Evolutionary conservation across 2,113 vertebrate genomes (phyloP).

Genomic region (Pteropus alecto): DNA sequence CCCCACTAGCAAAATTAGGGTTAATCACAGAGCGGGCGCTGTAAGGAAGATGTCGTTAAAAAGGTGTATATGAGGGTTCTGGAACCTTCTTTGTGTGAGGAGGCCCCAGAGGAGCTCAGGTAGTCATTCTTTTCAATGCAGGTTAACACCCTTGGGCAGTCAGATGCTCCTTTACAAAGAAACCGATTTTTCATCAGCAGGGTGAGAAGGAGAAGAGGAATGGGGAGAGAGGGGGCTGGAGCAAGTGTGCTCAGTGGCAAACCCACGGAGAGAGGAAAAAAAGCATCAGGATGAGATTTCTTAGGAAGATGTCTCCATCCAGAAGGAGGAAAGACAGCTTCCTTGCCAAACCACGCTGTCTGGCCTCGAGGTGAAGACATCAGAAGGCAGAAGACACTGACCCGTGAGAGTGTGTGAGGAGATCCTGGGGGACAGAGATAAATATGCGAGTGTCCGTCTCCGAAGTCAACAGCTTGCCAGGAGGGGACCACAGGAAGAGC

Average conservation of each 20-base stretch:
- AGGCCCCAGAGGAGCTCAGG: not conserved
- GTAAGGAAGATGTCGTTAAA: not conserved
- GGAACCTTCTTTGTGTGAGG: not conserved
- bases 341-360: not conserved
- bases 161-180: not conserved
- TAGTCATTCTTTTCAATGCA: not conserved
- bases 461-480: not conserved
- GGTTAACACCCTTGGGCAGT: not conserved
- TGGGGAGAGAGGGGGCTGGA: accelerated
- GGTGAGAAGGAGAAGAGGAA: not conserved
- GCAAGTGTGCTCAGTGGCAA: accelerated
- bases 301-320: not conserved
- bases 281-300: not conserved
- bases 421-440: not conserved
- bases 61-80: not conserved
- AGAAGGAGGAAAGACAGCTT: not conserved
- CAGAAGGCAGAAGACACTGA: not conserved
- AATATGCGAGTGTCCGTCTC: not conserved
- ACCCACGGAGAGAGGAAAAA: not conserved
- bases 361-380: not conserved
- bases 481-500: not conserved
- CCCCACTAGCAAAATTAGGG: not conserved
- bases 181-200: not conserved
- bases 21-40: not conserved
- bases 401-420: accelerated